Conservation (phyloP, 2,888 invertebrate species). For the Hedychridium roseum region DNA sequence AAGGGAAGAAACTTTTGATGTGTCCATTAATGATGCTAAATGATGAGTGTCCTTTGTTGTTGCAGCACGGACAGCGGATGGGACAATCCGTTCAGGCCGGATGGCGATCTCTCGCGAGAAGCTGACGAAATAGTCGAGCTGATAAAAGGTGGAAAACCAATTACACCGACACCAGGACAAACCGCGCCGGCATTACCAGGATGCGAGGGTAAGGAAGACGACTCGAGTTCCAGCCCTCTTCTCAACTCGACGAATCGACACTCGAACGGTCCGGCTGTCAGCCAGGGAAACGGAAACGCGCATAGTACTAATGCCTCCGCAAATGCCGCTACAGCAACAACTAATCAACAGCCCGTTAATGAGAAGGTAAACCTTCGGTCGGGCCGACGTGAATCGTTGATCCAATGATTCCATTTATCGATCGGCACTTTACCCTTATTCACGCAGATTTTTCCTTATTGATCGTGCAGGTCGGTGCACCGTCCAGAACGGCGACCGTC, state of each 20-base stretch:
- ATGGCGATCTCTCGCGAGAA: slow-evolving; percentile 92
- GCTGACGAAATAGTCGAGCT: slow-evolving; percentile 96
- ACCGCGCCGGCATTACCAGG: slow-evolving; percentile 68
- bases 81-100: slow-evolving; percentile 98
- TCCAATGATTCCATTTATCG: too few species aligned
- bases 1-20: slow-evolving; percentile 9
- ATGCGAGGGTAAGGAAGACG: slow-evolving; percentile 58
- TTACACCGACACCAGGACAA: slow-evolving; percentile 71
- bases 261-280: slow-evolving; percentile 43
- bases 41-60: too few species aligned
- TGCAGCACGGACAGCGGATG: slow-evolving; percentile 93
- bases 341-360: slow-evolving; percentile 54
- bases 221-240: slow-evolving; percentile 57
- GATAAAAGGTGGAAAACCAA: slow-evolving; percentile 90
- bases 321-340: slow-evolving; percentile 12
- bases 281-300: slow-evolving; percentile 59
- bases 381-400: too few species aligned
- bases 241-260: slow-evolving; percentile 50
- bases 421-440: too few species aligned
- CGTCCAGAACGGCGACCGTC: slow-evolving; percentile 68
- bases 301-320: slow-evolving; percentile 53
- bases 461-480: slow-evolving; percentile 44
- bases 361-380: slow-evolving; percentile 60
- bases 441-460: slow-evolving; percentile 5
- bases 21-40: too few species aligned